Conservation (phyloP, 1,140 invertebrate species). For the Zaprionus vittiger region DNA sequence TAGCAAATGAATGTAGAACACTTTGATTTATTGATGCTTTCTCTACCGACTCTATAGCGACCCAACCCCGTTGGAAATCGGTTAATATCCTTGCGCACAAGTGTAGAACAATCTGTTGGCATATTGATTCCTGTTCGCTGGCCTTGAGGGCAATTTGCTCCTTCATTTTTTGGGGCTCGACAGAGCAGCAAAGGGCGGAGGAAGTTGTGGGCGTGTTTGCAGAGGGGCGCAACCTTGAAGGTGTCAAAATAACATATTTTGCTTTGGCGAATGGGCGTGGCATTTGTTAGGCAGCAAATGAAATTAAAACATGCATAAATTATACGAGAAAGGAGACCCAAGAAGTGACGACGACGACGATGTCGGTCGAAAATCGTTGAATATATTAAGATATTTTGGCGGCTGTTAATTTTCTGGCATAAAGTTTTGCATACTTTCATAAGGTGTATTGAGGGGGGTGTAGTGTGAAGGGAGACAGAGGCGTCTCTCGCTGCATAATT, state of each 20-base stretch:
- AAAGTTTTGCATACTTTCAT: constrained; percentile 53
- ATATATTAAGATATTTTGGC: constrained; percentile 77
- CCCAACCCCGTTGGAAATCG: constrained; percentile 14
- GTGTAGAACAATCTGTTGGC: constrained; percentile 39
- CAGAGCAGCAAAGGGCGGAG: not conserved
- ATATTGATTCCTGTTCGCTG: constrained; percentile 26
- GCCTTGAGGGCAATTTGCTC: constrained; percentile 1
- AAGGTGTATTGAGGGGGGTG: not conserved
- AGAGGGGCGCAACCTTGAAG: constrained; percentile 73
- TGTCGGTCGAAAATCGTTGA: constrained; percentile 58
- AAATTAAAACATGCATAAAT: constrained; percentile 82
- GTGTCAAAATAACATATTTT: constrained; percentile 82
- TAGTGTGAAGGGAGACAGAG: not conserved
- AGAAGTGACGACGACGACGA: constrained; percentile 27
- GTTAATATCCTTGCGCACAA: constrained; percentile 38
- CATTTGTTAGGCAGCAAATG: constrained; percentile 74
- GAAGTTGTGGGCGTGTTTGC: constrained; percentile 14
- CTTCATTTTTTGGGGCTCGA: constrained; percentile 12
- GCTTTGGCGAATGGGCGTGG: constrained; percentile 56
- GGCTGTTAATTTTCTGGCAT: constrained; percentile 51
- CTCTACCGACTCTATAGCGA: constrained; percentile 2
- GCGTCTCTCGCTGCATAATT: constrained; percentile 53
- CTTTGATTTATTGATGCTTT: constrained; percentile 2
- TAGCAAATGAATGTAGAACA: not conserved
- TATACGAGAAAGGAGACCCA: constrained; percentile 55